phyloP scores from a whole-genome alignment of 2,888 invertebrate species.

The Acronicta aceris region DNA sequence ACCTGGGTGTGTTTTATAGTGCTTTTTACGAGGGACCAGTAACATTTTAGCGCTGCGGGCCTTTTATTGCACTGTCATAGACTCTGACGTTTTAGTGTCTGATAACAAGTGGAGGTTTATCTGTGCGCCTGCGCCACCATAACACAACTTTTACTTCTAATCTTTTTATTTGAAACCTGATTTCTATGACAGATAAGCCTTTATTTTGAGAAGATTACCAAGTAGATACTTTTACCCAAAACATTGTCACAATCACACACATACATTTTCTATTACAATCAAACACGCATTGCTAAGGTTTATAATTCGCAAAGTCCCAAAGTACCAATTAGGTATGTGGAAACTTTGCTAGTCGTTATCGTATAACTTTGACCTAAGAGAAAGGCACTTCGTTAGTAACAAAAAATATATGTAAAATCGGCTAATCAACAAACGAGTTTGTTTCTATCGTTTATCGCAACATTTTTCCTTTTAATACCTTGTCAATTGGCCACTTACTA shows the following conservation, averaged over 20 bases:
- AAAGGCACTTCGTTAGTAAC: slow-evolving; percentile 62
- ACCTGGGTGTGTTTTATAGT: slow-evolving; percentile 84
- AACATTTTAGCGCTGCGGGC: slow-evolving; percentile 89
- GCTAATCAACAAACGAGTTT: slow-evolving; percentile 63
- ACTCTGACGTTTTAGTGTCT: slow-evolving; percentile 83
- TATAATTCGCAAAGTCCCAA: too few relatives aligned
- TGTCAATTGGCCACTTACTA: slow-evolving; percentile 68
- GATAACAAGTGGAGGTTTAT: slow-evolving; percentile 82
- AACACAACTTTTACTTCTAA: slow-evolving; percentile 60
- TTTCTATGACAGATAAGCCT: slow-evolving; percentile 37
- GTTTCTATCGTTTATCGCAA: slow-evolving; percentile 56
- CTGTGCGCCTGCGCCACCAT: slow-evolving; percentile 55
- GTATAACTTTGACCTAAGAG: slow-evolving; percentile 45
- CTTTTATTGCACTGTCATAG: slow-evolving; percentile 85
- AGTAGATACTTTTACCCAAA: too few relatives aligned
- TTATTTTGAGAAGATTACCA: neutral
- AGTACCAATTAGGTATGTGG: neutral
- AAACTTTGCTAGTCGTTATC: neutral
- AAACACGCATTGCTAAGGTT: neutral
- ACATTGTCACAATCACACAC: neutral
- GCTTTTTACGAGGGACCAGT: slow-evolving; percentile 83
- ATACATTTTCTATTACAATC: too few relatives aligned
- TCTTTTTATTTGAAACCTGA: slow-evolving; percentile 56
- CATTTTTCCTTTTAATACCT: slow-evolving; percentile 62
- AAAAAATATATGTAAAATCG: slow-evolving; percentile 55